A percentile compares a stretch with the other conserved stretches of the same genome.
These are phyloP conservation scores for Erinaceus europaeus DNA, from an alignment of 2,113 vertebrate species.

Conservation along the genomic window DNA sequence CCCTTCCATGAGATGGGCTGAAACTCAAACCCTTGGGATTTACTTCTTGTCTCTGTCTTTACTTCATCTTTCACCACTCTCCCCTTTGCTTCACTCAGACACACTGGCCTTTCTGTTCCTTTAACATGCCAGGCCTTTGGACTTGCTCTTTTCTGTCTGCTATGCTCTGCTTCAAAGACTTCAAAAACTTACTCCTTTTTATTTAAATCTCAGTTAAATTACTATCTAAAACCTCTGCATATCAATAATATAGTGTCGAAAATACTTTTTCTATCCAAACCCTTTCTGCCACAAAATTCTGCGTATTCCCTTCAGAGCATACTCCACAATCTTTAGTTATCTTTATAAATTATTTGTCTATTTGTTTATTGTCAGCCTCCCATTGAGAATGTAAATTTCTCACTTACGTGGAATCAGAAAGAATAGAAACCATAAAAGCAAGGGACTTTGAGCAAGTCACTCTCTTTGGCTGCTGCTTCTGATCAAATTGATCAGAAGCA, in stretches of 20 bases:
- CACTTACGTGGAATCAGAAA: too few relatives aligned
- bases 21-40: neutral
- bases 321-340: neutral
- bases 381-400: neutral
- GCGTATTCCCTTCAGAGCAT: neutral
- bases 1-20: neutral
- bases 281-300: neutral
- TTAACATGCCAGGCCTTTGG: neutral
- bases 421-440: neutral
- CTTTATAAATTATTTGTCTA: neutral
- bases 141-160: neutral
- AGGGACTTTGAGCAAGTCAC: too few relatives aligned
- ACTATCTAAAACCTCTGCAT: neutral
- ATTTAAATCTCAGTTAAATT: neutral
- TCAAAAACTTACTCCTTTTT: neutral
- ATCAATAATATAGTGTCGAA: neutral
- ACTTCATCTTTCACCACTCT: too few relatives aligned
- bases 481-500: too few relatives aligned
- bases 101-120: neutral
- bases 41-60: neutral
- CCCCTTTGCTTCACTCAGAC: neutral
- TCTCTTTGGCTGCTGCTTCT: too few relatives aligned
- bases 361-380: conserved; percentile 13
- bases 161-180: neutral
- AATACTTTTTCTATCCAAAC: neutral